A percentile compares a stretch with the other conserved stretches of the same genome.
Evolutionary conservation across 2,888 invertebrate genomes (phyloP).

Genomic region (Tetragonula carbonaria): DNA sequence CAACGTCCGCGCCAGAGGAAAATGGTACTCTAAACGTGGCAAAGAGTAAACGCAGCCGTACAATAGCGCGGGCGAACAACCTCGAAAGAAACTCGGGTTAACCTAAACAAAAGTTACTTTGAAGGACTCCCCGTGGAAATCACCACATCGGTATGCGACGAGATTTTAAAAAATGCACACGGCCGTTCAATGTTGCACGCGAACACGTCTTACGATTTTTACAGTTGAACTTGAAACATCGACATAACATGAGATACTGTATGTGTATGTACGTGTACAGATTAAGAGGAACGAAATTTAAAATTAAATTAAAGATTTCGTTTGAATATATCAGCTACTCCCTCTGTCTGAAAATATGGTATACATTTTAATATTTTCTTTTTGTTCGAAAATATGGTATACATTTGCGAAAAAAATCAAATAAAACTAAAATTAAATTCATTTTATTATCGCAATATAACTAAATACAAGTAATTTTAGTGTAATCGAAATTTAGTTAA

Average conservation of each 20-base stretch:
- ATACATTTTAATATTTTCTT: no score
- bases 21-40: slow-evolving; percentile 44
- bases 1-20: slow-evolving; percentile 42
- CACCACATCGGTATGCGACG: not conserved
- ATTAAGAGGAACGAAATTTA: not conserved
- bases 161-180: not conserved
- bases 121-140: not conserved
- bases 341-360: no score
- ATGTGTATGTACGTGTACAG: not conserved
- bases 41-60: slow-evolving; percentile 49
- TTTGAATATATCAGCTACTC: not conserved
- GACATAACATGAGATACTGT: not conserved
- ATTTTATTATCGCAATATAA: no score
- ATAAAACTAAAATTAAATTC: no score
- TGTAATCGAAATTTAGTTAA: no score
- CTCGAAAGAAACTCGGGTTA: slow-evolving; percentile 8
- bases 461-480: no score
- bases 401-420: no score
- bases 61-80: slow-evolving; percentile 15
- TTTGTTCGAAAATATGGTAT: no score
- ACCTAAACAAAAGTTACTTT: not conserved
- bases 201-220: not conserved
- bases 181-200: not conserved
- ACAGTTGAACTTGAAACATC: not conserved
- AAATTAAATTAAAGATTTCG: not conserved